Conservation (phyloP, 1,140 invertebrate species). For the Rhopalosiphum maidis region DNA sequence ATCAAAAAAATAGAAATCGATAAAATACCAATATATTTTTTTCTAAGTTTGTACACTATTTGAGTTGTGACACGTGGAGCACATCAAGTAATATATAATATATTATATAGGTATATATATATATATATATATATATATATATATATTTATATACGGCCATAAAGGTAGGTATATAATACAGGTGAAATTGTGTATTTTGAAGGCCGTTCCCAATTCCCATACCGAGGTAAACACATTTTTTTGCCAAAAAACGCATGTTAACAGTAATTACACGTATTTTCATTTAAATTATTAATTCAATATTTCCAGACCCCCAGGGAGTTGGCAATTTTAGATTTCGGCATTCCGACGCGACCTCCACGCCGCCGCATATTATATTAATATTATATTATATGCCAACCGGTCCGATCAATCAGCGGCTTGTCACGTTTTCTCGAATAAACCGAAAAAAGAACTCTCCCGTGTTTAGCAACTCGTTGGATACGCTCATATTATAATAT, state of each 20-base stretch:
- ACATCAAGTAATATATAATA: not conserved
- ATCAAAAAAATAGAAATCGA: constrained; percentile 43
- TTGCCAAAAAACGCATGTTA: constrained; percentile 15
- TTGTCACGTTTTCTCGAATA: constrained; percentile 42
- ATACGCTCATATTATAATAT: not conserved
- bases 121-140: not conserved
- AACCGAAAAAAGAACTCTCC: not conserved
- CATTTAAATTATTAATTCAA: not conserved
- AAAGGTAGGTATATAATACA: not conserved
- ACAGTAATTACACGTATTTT: constrained; percentile 14
- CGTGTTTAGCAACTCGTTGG: not conserved
- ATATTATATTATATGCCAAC: constrained; percentile 18
- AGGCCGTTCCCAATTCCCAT: constrained; percentile 22
- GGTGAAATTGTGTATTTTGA: constrained; percentile 19
- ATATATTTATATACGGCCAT: not conserved
- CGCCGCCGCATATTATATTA: not conserved
- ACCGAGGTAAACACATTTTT: constrained; percentile 17
- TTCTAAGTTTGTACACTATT: not conserved
- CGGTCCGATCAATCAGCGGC: constrained; percentile 43
- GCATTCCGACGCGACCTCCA: constrained; percentile 29
- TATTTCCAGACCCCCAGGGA: constrained; percentile 10
- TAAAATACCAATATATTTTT: not conserved
- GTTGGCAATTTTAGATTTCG: constrained; percentile 35
- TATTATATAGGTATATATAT: no score
- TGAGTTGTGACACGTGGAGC: not conserved